Evolutionary conservation across 30 jellyfish, hydroid and myxozoan species (phyloP), one percentile per base, ranked within the genome.

Genomic region (Haliclystus octoradiatus): DNA sequence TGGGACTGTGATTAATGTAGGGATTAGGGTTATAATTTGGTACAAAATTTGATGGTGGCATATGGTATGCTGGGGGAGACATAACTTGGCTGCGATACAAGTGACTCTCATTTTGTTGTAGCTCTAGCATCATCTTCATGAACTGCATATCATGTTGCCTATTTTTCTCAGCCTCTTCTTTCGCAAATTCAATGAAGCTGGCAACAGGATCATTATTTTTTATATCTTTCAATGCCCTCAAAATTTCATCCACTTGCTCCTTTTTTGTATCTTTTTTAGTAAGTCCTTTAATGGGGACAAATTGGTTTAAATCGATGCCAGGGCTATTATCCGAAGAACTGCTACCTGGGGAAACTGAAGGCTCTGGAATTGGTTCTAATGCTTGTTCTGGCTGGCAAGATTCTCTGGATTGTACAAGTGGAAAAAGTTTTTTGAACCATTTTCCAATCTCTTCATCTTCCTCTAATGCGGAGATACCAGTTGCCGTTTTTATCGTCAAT

Each of bases 51-150:
- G n/a, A n/a, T n/a, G n/a, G n/a, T n/a, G n/a, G n/a, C n/a, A n/a
- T n/a, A n/a, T n/a, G n/a, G n/a, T n/a, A n/a, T n/a, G n/a, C n/a
- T n/a, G n/a, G n/a, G n/a, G n/a, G n/a, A n/a, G n/a, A n/a, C n/a
- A n/a, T n/a, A n/a, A n/a, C n/a, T n/a, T n/a, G 31, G 64, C 73
- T 64, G n/a, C 31, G 62, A 62, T 62, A 64, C 63, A 25, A 52
- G 74, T 28, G 83, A 73, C 65, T 72, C 61, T 52, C 83, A 73
- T 14, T 72, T 72, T 72, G 66, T 72, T 50, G 30, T 12, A 70
- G 28, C n/a, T n/a, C n/a, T n/a, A n/a, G n/a, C n/a, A n/a, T n/a
- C 81, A 70, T 70, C 22, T 70, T 57, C 81, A 70, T 70, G 14
- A 47, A 50, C 73, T 52, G 51, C 28, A 70, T 52, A 29, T 70